Percentiles rank a stretch among this genome's conserved stretches.
Evolutionary conservation across 2,888 invertebrate species (phyloP).

Genomic region (Salpingus planirostris): DNA sequence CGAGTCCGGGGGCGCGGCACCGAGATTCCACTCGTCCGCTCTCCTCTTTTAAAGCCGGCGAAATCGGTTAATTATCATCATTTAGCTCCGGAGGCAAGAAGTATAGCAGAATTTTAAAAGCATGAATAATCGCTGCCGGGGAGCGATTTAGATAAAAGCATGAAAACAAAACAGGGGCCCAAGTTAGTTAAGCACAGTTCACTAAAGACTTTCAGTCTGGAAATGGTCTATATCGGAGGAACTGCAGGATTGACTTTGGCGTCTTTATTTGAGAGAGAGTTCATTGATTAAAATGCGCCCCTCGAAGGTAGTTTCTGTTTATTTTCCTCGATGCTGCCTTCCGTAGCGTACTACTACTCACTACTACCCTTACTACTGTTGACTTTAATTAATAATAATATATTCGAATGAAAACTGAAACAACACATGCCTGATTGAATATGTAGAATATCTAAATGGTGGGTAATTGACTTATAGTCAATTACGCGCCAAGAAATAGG

Average conservation of each 20-base stretch:
- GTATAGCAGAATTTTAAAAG: conserved; percentile 16
- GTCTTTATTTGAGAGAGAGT: conserved; percentile 26
- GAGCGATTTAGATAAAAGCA: conserved; percentile 25
- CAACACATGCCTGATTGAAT: conserved; percentile 3
- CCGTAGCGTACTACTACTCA: neutral
- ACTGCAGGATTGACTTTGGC: conserved; percentile 25
- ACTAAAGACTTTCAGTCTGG: conserved; percentile 24
- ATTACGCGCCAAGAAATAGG: conserved; percentile 18
- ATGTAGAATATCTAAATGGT: too few species aligned
- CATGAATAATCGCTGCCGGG: conserved; percentile 19
- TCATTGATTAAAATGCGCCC: conserved; percentile 29
- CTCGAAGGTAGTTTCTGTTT: too few species aligned
- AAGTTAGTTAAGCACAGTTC: conserved; percentile 26
- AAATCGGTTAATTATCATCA: conserved; percentile 11
- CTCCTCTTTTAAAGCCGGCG: too few species aligned
- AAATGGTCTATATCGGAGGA: too few species aligned
- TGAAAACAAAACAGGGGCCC: conserved; percentile 24
- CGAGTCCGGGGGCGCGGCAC: too few species aligned
- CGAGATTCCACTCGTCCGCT: too few species aligned
- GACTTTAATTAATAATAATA: neutral
- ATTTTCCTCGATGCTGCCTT: too few species aligned
- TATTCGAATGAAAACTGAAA: neutral
- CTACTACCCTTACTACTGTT: neutral
- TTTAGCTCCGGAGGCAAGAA: conserved; percentile 7
- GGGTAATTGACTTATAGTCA: conserved; percentile 13